These are phyloP conservation scores for Poecile montanus DNA, from an alignment of 2,797 vertebrate species.

Conservation along the genomic window DNA sequence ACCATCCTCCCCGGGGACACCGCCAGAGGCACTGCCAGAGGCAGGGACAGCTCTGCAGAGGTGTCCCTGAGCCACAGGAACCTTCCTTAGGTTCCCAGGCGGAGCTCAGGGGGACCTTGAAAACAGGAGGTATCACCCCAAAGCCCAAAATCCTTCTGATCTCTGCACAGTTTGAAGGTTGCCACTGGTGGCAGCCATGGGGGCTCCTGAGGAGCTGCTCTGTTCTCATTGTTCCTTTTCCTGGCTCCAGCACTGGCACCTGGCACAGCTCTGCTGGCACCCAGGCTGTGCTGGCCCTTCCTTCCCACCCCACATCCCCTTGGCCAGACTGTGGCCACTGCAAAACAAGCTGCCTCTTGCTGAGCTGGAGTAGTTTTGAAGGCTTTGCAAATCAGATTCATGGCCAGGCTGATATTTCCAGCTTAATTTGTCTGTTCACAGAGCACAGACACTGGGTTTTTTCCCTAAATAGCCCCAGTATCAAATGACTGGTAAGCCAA, in stretches of 20 bases:
- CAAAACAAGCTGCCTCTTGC: neutral
- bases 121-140: neutral
- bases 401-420: neutral
- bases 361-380: neutral
- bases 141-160: neutral
- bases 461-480: constrained; percentile 17
- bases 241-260: neutral
- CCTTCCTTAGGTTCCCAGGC: neutral
- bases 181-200: neutral
- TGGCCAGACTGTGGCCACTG: neutral
- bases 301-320: neutral
- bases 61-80: neutral
- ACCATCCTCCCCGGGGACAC: neutral
- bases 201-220: neutral
- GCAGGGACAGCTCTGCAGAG: neutral
- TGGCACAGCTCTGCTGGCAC: neutral
- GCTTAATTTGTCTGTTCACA: neutral
- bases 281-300: fast-evolving
- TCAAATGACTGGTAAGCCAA: constrained; percentile 15
- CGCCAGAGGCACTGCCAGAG: neutral
- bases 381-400: neutral
- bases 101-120: neutral
- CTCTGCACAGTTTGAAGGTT: neutral
- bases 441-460: neutral
- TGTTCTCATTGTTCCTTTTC: neutral